A percentile compares a stretch with the other conserved stretches of the same genome.
phyloP scores from a whole-genome alignment of 2,797 vertebrate species.

The Enteromius mattozi region DNA sequence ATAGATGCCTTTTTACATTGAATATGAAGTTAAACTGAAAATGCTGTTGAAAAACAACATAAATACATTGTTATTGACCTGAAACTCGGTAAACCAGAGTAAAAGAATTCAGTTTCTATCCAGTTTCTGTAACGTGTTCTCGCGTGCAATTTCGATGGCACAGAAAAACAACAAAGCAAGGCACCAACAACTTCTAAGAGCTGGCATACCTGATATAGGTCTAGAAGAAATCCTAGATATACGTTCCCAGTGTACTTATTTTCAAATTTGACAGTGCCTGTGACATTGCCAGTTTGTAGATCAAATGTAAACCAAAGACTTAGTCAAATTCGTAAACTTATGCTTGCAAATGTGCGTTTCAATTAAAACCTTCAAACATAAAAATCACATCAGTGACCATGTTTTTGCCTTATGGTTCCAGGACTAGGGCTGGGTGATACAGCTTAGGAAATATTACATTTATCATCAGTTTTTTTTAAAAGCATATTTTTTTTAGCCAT shows the following conservation, averaged over 20 bases:
- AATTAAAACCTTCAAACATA: background rate
- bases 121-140: background rate
- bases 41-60: background rate
- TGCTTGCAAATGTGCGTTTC: background rate
- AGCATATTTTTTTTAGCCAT: background rate
- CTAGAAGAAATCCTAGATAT: background rate
- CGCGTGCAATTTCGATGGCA: conserved; percentile 17
- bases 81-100: background rate
- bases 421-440: background rate
- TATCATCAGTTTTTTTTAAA: background rate
- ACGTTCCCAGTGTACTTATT: background rate
- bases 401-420: background rate
- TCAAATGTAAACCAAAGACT: conserved; percentile 7
- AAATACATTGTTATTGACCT: background rate
- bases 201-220: background rate
- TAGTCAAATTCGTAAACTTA: background rate
- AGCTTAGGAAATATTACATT: background rate
- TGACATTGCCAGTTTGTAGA: background rate
- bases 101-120: background rate
- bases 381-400: background rate
- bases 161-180: conserved; percentile 35
- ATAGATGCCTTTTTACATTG: background rate
- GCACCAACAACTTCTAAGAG: conserved; percentile 24
- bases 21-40: background rate
- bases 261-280: background rate